Conservation (phyloP, 2,113 vertebrate genomes). For the Perognathus longimembris region DNA sequence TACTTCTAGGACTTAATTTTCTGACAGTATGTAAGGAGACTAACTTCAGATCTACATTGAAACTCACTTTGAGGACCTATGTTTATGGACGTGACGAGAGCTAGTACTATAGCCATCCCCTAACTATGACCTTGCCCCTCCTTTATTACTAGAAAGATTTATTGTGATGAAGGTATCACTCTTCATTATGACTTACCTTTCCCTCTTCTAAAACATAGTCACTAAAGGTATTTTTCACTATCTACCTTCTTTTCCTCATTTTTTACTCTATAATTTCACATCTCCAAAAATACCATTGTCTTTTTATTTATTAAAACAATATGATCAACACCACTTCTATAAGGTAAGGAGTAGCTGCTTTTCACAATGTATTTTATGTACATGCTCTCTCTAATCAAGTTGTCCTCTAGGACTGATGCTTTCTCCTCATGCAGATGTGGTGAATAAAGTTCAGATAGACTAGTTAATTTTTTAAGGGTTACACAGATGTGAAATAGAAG, state of each 20-base stretch:
- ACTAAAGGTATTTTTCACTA: not conserved
- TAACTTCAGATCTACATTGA: not conserved
- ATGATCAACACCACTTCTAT: not conserved
- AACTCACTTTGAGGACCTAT: not conserved
- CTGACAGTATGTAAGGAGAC: not conserved
- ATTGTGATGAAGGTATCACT: not conserved
- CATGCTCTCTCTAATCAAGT: not conserved
- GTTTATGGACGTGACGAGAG: not conserved
- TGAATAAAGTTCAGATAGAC: not conserved
- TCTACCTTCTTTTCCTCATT: not conserved
- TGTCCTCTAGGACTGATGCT: not conserved
- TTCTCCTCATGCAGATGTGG: not conserved
- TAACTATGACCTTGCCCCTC: not conserved
- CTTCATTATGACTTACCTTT: not conserved
- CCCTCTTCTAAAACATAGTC: not conserved
- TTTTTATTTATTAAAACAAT: constrained; percentile 20
- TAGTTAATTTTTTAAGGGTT: not conserved
- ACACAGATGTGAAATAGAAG: not conserved
- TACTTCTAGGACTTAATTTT: not conserved
- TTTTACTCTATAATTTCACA: not conserved
- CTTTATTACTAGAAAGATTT: not conserved
- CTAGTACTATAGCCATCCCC: not conserved
- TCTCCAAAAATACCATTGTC: not conserved
- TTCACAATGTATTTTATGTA: not conserved
- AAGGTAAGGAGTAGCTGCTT: not conserved